Base-by-base conservation (phyloP, 2,113 vertebrate genomes). In the Tautogolabrus adspersus region DNA sequence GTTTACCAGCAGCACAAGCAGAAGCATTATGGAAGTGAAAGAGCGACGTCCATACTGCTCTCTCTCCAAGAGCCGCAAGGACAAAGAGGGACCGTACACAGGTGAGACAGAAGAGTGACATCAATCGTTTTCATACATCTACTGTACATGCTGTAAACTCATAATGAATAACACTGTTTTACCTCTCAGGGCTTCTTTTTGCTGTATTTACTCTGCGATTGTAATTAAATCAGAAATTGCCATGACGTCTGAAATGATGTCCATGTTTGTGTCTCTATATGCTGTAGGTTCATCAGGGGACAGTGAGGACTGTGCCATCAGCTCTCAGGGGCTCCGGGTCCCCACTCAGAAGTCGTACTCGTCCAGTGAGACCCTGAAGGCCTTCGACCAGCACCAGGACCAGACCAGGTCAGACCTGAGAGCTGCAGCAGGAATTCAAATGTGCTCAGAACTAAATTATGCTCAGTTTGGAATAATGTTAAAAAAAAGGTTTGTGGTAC, bases 21-120 rank as follows among this genome's bases (percentile, higher is more conserved):
- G 95, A 97, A 95, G 95, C 96, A 97, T 95, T 87, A 99, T 99
- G 98, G 98, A 99, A 97, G 97, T 98, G 94, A 99, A 99, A 88
- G 97, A 99, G 93, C 96, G 97, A 85, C 94, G 97, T 94, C 98
- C 97, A 77, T 99, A 98, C 83, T 98, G 97, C 93, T 99, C 98
- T 52, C 94, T 99, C 85, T 98, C 96, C 85, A 98, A 99, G 95
- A 92, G 96, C 96, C 95, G 96, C 60, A 94, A 95, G 73, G 97
- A 99, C 81, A 97, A 96, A 65, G 96, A 99, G 8, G 94, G 96
- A 3, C 95, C 95, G 8, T 97, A 95, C 55, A 96, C 93, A 0
- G 97, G 92, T 93, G 46, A 87, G 87, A 61, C 0, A 46, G 21
- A 22, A 30, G 22, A 57, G 1, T 54, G 5, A 13, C 44, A 46